Conservation (phyloP, 1,140 invertebrate species). For the Dysdera silvatica region DNA sequence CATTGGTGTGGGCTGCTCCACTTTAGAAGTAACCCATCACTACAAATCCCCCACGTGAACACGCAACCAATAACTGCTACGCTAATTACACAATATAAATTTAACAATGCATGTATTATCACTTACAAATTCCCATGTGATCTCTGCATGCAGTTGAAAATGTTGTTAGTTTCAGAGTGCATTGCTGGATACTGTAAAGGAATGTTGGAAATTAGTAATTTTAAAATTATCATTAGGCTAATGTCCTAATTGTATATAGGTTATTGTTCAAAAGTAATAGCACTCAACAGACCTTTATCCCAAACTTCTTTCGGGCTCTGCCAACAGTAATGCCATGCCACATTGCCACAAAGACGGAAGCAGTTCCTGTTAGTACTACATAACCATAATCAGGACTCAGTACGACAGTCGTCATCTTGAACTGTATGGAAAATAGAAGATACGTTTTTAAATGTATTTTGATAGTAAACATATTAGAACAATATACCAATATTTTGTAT, state of each 20-base stretch:
- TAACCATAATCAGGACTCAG: conserved; percentile 42
- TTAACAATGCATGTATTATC: too few relatives aligned
- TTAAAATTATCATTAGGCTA: not conserved
- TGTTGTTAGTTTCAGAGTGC: conserved; percentile 36
- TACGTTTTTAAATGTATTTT: too few relatives aligned
- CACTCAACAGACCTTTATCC: conserved; percentile 35
- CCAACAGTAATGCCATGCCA: conserved; percentile 42
- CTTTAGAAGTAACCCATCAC: too few relatives aligned
- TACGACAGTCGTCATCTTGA: conserved; percentile 32
- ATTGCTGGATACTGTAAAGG: conserved; percentile 40
- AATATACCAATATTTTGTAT: too few relatives aligned
- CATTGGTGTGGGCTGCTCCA: too few relatives aligned
- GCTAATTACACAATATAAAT: too few relatives aligned
- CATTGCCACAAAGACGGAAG: conserved; percentile 39
- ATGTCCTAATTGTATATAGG: not conserved
- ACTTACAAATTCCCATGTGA: conserved; percentile 51
- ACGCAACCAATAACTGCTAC: too few relatives aligned
- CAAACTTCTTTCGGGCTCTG: conserved; percentile 39
- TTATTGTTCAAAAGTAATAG: not conserved
- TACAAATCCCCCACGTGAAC: too few relatives aligned
- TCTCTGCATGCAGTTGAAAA: conserved; percentile 45
- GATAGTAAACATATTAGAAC: too few relatives aligned
- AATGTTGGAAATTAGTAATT: not conserved
- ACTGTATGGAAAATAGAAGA: too few relatives aligned
- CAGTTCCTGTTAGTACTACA: conserved; percentile 39